Evolutionary conservation across 1,140 invertebrate species (phyloP), one percentile per base, ranked within the genome.

Genomic region (Potamilus streckersoni): DNA sequence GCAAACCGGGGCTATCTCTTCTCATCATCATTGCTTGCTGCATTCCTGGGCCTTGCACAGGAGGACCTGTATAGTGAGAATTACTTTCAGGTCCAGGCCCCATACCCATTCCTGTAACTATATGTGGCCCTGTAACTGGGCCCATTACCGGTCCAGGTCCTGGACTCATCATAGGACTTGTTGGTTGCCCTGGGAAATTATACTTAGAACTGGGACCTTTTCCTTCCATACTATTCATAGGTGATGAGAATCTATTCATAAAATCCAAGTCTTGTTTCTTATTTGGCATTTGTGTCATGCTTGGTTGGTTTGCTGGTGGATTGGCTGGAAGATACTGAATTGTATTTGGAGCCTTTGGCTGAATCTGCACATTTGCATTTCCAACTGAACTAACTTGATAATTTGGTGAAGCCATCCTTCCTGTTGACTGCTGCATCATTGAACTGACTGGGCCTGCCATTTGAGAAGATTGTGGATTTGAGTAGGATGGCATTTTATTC

Each of bases 261-360:
- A 98, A 98, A 77, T 98, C 96, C 67, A 98, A 91, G 87, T 95
- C 96, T 12, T 96, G 96, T 12, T 96, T 95, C n/a, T 94, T 94
- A 69, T 95, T 92, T 14, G 93, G 92, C 74, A 65, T 82, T 65
- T 58, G 93, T 91, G 58, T 91, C 60, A 69, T 77, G 71, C 67
- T 82, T 8, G 80, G 76, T 72, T 87, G 86, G 17, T 82, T 82
- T 20, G 82, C 67, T 58, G 86, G 84, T 59, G 87, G 87, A 78
- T 88, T 85, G 59, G 96, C 96, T 38, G 97, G 97, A 86, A 98
- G 93, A 92, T 99, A 99, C 91, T 98, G 97, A 85, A 99, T 98
- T 17, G 97, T 98, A 89, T 98, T 98, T 0, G 97, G 97, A 3
- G 97, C 97, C 90, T 95, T 97, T 2, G 97, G 95, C 91, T 98